Evolutionary conservation across 2,797 vertebrate species (phyloP).

Genomic region (Cheirogaleus major): DNA sequence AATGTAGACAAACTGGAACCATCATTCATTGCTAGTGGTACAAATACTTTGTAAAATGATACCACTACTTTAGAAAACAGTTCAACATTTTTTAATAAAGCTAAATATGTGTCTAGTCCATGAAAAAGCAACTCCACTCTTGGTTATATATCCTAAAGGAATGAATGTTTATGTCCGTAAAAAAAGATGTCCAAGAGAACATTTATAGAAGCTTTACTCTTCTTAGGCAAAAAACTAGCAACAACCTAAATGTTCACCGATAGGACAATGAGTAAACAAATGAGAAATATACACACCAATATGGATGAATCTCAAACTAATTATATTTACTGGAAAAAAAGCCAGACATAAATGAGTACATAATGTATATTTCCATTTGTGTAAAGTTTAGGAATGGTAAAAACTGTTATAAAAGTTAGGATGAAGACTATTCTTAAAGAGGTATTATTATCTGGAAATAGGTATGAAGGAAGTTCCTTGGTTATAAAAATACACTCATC

Average conservation of each 20-base stretch:
- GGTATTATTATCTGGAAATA: background rate
- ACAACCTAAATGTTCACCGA: background rate
- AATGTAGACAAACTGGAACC: background rate
- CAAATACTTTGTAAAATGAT: background rate
- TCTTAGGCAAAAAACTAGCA: background rate
- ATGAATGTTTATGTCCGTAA: background rate
- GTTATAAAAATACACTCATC: background rate
- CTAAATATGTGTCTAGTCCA: background rate
- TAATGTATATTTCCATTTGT: background rate
- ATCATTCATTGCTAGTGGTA: background rate
- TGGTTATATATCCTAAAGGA: background rate
- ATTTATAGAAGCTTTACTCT: background rate
- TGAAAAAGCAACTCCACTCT: background rate
- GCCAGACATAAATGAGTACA: background rate
- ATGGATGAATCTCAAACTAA: background rate
- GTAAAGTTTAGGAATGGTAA: background rate
- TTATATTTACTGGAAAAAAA: background rate
- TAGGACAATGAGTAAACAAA: background rate
- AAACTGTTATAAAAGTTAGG: background rate
- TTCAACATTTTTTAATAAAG: background rate
- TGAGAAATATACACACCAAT: background rate
- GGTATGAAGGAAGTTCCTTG: background rate
- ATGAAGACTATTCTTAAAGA: background rate
- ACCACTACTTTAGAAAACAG: background rate
- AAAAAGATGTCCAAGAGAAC: background rate